Evolutionary conservation across 2,797 vertebrate genomes (phyloP), one percentile per base, ranked within the genome.

Genomic region (Myiotriccus ornatus): DNA sequence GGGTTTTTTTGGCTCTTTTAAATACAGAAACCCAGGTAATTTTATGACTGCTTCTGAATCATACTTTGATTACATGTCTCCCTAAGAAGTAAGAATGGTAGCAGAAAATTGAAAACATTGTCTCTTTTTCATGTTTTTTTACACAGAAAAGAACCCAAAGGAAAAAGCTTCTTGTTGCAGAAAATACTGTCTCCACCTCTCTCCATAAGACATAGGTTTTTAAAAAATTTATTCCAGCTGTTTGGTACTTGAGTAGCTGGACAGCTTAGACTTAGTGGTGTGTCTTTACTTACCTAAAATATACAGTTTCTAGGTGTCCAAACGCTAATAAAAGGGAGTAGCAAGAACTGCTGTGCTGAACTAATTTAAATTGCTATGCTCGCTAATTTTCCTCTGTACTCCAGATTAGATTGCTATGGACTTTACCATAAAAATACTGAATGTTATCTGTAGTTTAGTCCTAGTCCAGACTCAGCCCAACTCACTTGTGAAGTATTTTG

Each of bases 51-150:
- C 69, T 92, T 85, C 83, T 97, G 79, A 53, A 84, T 50, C 57
- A 50, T 56, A 43, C 44, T 94, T 74, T 69, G 44, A 79, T 68
- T 93, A 39, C 43, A 62, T 49, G 20, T 67, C 25, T 95, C 73
- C 41, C 44, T 73, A 93, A 91, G 74, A 97, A 86, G 52, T 68
- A 67, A 85, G 59, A 96, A 80, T 16, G n/a, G 73, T 63, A 96
- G 88, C 84, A 88, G 90, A 96, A 96, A 91, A 75, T 12, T 57
- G 34, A 70, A 89, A 16, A 10, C 11, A 22, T 80, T 75, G 25
- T 93, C 44, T 88, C 93, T 91, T 37, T 89, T 95, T 75, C 55
- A 41, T 62, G 2, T 10, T 24, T 44, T 49, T 94, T 93, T 78
- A 83, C 44, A 88, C 32, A 69, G 56, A 90, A 69, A 75, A 52